Evolutionary conservation across 1,140 invertebrate genomes (phyloP), one percentile per base, ranked within the genome.

Genomic region (Elysia chlorotica): DNA sequence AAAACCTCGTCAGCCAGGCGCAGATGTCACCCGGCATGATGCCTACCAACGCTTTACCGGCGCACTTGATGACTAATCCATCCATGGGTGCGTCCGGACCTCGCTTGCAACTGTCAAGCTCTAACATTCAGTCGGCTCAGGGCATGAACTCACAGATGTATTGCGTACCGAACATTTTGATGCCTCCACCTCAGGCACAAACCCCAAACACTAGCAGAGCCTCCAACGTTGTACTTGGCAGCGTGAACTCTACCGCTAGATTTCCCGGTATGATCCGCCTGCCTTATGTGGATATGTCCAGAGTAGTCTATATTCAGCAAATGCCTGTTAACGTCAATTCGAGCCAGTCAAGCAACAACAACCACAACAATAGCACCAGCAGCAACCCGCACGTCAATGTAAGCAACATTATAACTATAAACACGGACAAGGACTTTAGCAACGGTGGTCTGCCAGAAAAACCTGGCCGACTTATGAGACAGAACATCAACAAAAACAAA

Each of bases 281-380:
- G 19, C 69, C 69, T 14, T 63, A 62, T 31, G 69, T 71, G 1
- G 69, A 71, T 38, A 71, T 71, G 69, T 71, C 69, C 48, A 48
- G 69, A 2, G n/a, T 71, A 2, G 69, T 71, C 19, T 71, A 71
- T 31, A 25, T 71, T 30, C 69, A 71, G 17, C 59, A 62, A 37
- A 23, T 71, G 35, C 69, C 69, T 0, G 37, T 71, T 0, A 71
- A 61, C 37, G 48, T 71, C 33, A 57, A 30, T 25, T 71, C 69
- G 2, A 23, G 17, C 17, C 35, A 61, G 21, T 37, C 37, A 1
- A 61, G 1, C 59, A 71, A 71, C 59, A 71, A 63, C 37, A 68
- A 68, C 48, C 69, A 71, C 38, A 71, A 71, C 69, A 71, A 71
- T 59, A 71, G 69, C 33, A 71, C 57, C 38, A 71, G 69, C 69